Percentiles rank a stretch among this genome's conserved stretches.
phyloP scores from a whole-genome alignment of 1,140 invertebrate genomes.

The Lordiphosa mommai region DNA sequence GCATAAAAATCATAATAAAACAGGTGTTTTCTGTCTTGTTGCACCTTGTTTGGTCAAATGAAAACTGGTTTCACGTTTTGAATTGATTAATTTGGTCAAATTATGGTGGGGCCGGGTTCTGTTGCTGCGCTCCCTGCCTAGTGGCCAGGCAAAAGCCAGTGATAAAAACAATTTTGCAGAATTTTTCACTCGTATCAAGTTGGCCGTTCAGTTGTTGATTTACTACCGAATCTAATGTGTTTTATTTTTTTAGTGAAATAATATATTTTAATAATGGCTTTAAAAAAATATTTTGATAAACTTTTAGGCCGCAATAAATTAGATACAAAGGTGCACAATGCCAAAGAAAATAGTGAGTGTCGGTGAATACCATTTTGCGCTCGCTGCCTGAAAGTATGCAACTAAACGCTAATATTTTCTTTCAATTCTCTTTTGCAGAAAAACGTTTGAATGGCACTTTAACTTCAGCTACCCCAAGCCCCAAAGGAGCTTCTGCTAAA shows the following conservation, averaged over 20 bases:
- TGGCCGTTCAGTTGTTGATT: too few species aligned
- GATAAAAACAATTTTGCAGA: slow-evolving; percentile 36
- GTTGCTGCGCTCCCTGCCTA: slow-evolving; percentile 59
- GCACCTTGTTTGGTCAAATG: slow-evolving; percentile 32
- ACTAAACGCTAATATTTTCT: neutral
- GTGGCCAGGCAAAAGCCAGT: slow-evolving; percentile 22
- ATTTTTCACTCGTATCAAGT: too few species aligned
- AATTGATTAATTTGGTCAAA: slow-evolving; percentile 56
- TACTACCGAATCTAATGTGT: too few species aligned
- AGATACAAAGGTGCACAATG: neutral
- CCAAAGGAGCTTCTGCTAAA: slow-evolving; percentile 28
- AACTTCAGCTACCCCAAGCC: slow-evolving; percentile 1
- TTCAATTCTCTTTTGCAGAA: slow-evolving; percentile 27
- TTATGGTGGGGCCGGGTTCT: slow-evolving; percentile 32
- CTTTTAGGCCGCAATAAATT: slow-evolving; percentile 14
- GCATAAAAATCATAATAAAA: slow-evolving; percentile 18
- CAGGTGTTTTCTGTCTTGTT: slow-evolving; percentile 45
- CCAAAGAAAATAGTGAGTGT: slow-evolving; percentile 8
- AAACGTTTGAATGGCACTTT: slow-evolving; percentile 43
- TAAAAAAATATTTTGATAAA: neutral
- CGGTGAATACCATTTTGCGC: neutral
- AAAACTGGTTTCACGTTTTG: slow-evolving; percentile 43
- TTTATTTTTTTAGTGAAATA: too few species aligned
- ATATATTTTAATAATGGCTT: slow-evolving; percentile 5
- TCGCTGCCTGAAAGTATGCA: slow-evolving; percentile 35